Conservation (phyloP, 1,140 invertebrate species). For the Zaprionus ornatus region DNA sequence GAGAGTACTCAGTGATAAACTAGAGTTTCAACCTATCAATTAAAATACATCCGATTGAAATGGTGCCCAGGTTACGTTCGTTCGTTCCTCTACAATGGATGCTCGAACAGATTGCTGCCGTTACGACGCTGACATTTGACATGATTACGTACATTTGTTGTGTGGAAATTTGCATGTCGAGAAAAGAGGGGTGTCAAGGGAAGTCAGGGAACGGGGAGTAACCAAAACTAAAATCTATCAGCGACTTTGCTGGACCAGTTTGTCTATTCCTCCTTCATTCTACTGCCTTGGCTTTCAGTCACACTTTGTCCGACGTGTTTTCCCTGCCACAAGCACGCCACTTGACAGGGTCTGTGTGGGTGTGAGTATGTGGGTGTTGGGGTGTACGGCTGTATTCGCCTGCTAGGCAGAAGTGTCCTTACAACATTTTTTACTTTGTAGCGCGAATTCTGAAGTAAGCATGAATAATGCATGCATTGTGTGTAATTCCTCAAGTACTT, state of each 20-base stretch:
- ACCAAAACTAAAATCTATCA: slow-evolving; percentile 72
- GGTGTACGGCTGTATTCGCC: slow-evolving; percentile 4
- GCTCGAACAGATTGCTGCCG: background rate
- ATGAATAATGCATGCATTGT: slow-evolving; percentile 82
- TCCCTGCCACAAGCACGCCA: slow-evolving; percentile 22
- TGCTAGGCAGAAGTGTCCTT: slow-evolving; percentile 74
- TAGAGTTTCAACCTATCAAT: background rate
- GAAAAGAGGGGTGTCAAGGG: background rate
- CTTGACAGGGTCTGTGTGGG: background rate
- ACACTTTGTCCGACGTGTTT: slow-evolving; percentile 65
- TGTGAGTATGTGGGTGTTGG: background rate
- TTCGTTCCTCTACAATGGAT: background rate
- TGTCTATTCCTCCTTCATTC: slow-evolving; percentile 29
- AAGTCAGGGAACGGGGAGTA: background rate
- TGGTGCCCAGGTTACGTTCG: background rate
- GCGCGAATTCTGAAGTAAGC: slow-evolving; percentile 82
- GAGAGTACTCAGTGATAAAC: background rate
- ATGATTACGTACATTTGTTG: slow-evolving; percentile 80
- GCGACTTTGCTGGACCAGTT: slow-evolving; percentile 63
- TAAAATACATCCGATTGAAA: background rate
- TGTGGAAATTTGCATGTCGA: slow-evolving; percentile 66
- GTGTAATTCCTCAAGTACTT: slow-evolving; percentile 80
- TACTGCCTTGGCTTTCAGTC: slow-evolving; percentile 45
- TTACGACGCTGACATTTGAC: slow-evolving; percentile 68
- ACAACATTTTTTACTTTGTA: slow-evolving; percentile 80